These are phyloP conservation scores for Python bivittatus DNA, from an alignment of 2,113 vertebrate genomes.

Conservation along the genomic window DNA sequence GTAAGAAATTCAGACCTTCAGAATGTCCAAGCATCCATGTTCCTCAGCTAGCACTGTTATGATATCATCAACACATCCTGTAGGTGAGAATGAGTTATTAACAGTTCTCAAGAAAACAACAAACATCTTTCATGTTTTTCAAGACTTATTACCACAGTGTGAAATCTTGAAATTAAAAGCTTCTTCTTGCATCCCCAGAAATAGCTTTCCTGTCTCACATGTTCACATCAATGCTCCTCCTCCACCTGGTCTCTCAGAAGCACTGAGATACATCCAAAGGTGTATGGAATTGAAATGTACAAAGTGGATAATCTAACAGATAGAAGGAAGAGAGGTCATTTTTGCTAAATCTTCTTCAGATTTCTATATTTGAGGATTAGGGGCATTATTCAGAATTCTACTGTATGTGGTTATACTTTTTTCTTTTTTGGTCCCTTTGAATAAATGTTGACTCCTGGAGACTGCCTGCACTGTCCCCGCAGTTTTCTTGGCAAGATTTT, in stretches of 20 bases:
- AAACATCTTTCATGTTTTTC: neutral
- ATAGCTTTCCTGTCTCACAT: neutral
- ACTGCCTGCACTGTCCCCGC: too few species aligned
- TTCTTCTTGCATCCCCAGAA: neutral
- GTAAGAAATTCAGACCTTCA: slow-evolving; percentile 80
- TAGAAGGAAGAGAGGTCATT: neutral
- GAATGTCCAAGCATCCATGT: slow-evolving; percentile 89
- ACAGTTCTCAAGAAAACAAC: neutral
- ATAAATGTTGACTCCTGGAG: too few species aligned
- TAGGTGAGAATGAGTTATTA: slow-evolving; percentile 39
- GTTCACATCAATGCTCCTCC: neutral
- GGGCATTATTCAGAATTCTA: neutral
- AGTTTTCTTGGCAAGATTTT: too few species aligned
- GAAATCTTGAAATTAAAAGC: neutral
- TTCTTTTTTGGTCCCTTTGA: neutral
- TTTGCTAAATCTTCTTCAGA: neutral
- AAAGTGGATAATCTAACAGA: neutral
- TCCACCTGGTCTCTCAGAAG: neutral
- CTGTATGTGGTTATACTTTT: neutral
- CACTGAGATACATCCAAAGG: neutral
- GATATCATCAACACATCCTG: slow-evolving; percentile 94
- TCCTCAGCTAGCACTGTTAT: slow-evolving; percentile 92
- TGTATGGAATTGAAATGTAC: neutral
- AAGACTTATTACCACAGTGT: neutral
- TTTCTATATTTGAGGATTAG: neutral